Evolutionary conservation across 37 sponge, comb jelly and placozoan species (phyloP), one percentile per base, ranked within the genome.

Genomic region (Oopsacas minuta): DNA sequence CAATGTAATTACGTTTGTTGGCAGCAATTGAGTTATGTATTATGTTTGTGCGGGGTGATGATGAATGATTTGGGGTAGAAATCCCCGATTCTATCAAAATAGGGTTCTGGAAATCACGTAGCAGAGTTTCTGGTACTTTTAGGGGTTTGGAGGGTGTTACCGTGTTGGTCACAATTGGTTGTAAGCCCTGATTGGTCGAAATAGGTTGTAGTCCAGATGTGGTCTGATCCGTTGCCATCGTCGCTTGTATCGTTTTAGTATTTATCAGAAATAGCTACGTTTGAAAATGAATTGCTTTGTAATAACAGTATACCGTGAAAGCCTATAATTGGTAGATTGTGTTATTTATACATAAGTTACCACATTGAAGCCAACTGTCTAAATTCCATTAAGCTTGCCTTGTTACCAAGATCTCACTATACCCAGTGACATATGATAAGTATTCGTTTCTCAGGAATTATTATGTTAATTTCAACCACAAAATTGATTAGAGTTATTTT

Each of bases 371-470:
- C 75, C 75, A 61, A 61, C 75, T 61, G 75, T 61, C 22, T 61
- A 61, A 61, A 61, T 61, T 61, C 75, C 75, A 61, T 25, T 61
- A 61, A 61, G 75, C 75, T 61, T 61, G 75, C 75, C 75, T n/a
- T 61, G 75, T 61, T 61, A 61, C 75, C 75, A 61, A 61, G 75
- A 61, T 61, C 75, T 61, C 75, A 61, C 75, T 61, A 61, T 3
- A 25, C 75, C n/a, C n/a, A n/a, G n/a, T 61, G 75, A 25, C 75
- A 32, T 25, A 12, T 61, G 22, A 25, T 61, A 61, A 12, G 49
- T 17, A 42, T 42, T 42, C 49, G 49, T 42, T 42, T 17, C 15
- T 42, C 15, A 17, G 49, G 30, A 61, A 61, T n/a, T 25, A 25
- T 61, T 61, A 61, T 61, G 75, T 46, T 17, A 46, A 22, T 46